Evolutionary conservation across 2,888 invertebrate genomes (phyloP).

Genomic region (Trachelus stipa): DNA sequence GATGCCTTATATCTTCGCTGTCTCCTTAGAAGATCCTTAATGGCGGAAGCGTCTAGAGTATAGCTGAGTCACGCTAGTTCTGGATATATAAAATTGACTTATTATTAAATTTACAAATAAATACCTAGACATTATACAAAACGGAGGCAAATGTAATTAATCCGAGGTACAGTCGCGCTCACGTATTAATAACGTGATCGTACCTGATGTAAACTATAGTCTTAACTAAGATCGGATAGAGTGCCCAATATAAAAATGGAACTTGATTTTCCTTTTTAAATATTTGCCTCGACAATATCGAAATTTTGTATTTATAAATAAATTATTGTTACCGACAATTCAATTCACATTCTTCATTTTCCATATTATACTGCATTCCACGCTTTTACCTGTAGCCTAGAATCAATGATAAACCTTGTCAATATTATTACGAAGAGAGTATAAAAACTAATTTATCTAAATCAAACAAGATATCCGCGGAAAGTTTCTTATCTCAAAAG

Average conservation of each 20-base stretch:
- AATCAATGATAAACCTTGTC: background rate
- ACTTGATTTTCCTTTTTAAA: background rate
- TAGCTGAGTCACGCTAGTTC: background rate
- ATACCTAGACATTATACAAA: background rate
- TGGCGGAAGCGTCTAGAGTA: background rate
- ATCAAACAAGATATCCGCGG: background rate
- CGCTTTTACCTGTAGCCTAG: background rate
- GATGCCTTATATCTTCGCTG: background rate
- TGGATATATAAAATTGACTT: background rate
- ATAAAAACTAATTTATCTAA: background rate
- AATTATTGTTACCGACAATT: slow-evolving; percentile 46
- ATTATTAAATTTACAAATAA: background rate
- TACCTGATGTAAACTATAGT: background rate
- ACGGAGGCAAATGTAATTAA: background rate
- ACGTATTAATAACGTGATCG: background rate
- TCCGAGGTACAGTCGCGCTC: background rate
- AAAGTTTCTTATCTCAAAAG: background rate
- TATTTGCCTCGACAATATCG: background rate
- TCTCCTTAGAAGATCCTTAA: background rate
- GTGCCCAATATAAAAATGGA: background rate
- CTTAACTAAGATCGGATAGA: background rate
- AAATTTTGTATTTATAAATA: slow-evolving; percentile 53
- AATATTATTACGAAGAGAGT: background rate
- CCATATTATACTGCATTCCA: background rate
- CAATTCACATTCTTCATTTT: background rate